These are phyloP conservation scores for Drosophila setifemur DNA, from an alignment of 1,140 invertebrate genomes.

Conservation along the genomic window DNA sequence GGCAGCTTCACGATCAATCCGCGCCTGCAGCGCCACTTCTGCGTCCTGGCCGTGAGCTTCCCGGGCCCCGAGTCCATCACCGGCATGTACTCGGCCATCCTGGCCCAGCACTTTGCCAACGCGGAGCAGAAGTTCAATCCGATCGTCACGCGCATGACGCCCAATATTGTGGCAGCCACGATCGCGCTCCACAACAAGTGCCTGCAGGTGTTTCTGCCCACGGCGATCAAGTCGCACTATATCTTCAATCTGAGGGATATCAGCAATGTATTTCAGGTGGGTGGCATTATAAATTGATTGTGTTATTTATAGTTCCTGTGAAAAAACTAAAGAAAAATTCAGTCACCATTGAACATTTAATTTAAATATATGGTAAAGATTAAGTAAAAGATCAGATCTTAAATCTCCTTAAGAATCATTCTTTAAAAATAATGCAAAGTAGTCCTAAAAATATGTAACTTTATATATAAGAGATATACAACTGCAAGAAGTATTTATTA, in stretches of 20 bases:
- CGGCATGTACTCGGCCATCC: slow-evolving; percentile 93
- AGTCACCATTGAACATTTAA: too few relatives aligned
- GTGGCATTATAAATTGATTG: not conserved
- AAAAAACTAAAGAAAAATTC: too few relatives aligned
- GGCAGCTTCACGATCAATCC: slow-evolving; percentile 98
- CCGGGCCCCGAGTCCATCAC: slow-evolving; percentile 93
- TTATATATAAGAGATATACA: too few relatives aligned
- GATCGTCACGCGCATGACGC: slow-evolving; percentile 85
- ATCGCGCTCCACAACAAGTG: slow-evolving; percentile 93
- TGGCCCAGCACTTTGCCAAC: slow-evolving; percentile 93
- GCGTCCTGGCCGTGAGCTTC: slow-evolving; percentile 96
- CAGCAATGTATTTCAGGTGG: slow-evolving; percentile 94
- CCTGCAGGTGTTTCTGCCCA: slow-evolving; percentile 93
- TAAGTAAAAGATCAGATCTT: too few relatives aligned
- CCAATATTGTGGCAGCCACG: slow-evolving; percentile 91
- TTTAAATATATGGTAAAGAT: too few relatives aligned
- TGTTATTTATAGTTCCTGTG: too few relatives aligned
- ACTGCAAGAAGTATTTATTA: too few relatives aligned
- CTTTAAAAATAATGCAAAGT: too few relatives aligned
- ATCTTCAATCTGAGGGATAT: slow-evolving; percentile 97
- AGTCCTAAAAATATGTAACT: too few relatives aligned
- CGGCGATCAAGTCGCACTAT: slow-evolving; percentile 98
- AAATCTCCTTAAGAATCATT: too few relatives aligned
- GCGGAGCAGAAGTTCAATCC: slow-evolving; percentile 89
- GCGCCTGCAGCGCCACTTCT: slow-evolving; percentile 95